Conservation (phyloP, 2,113 vertebrate genomes). For the Pogonocichla stellata region DNA sequence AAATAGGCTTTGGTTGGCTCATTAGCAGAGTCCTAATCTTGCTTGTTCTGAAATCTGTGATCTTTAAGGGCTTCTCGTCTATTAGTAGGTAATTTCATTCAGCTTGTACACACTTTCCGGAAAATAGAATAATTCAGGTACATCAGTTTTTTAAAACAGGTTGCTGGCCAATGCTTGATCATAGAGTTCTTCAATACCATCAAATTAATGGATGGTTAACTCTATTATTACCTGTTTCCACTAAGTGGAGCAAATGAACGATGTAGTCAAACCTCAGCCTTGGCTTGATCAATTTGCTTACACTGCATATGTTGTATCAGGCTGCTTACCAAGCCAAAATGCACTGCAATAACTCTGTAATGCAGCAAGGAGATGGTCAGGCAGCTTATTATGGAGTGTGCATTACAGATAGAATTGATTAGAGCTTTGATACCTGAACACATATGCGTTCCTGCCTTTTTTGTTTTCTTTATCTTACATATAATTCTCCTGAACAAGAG, state of each 20-base stretch:
- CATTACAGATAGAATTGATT: background rate
- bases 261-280: background rate
- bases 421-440: background rate
- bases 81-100: background rate
- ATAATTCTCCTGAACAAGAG: background rate
- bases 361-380: background rate
- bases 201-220: background rate
- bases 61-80: background rate
- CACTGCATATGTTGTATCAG: background rate
- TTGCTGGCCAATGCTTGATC: background rate
- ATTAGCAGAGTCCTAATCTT: rapidly evolving
- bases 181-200: background rate
- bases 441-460: background rate
- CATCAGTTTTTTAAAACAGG: background rate
- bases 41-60: background rate
- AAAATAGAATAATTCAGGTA: background rate
- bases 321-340: background rate
- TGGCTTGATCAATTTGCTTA: background rate
- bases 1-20: background rate
- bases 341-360: background rate
- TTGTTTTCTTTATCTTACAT: background rate
- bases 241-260: background rate
- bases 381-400: background rate
- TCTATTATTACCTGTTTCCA: background rate
- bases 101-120: background rate